Conservation (phyloP, 1,140 invertebrate species). For the Diprion similis region DNA sequence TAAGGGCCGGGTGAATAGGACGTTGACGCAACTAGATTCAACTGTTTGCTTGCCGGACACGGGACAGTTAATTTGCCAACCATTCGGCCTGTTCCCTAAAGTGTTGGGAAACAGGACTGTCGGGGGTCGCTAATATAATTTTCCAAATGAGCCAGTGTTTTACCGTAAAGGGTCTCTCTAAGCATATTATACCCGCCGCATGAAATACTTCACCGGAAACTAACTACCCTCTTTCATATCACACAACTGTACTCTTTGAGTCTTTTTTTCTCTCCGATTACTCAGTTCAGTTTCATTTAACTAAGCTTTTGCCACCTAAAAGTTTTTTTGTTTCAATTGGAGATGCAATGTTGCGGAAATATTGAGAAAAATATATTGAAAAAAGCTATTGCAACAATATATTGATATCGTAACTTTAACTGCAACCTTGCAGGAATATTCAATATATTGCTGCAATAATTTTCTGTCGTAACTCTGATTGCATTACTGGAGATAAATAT, state of each 20-base stretch:
- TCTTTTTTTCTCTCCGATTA: not conserved
- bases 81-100: not conserved
- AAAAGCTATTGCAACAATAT: too few species aligned
- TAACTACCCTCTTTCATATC: not conserved
- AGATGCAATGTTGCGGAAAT: too few species aligned
- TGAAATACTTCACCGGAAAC: not conserved
- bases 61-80: slow-evolving; percentile 3
- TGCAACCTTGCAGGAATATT: too few species aligned
- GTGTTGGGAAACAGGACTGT: not conserved
- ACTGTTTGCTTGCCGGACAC: slow-evolving; percentile 1
- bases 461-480: too few species aligned
- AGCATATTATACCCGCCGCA: not conserved
- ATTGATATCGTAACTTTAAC: too few species aligned
- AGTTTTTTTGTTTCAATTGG: too few species aligned
- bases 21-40: slow-evolving; percentile 7
- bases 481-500: too few species aligned
- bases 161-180: not conserved
- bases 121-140: slow-evolving; percentile 2
- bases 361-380: too few species aligned
- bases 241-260: too few species aligned
- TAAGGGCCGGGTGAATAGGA: not conserved
- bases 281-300: too few species aligned
- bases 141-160: slow-evolving; percentile 1
- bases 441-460: too few species aligned
- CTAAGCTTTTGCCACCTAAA: too few species aligned